Conservation (phyloP, 2,113 vertebrate genomes). For the Daubentonia madagascariensis region DNA sequence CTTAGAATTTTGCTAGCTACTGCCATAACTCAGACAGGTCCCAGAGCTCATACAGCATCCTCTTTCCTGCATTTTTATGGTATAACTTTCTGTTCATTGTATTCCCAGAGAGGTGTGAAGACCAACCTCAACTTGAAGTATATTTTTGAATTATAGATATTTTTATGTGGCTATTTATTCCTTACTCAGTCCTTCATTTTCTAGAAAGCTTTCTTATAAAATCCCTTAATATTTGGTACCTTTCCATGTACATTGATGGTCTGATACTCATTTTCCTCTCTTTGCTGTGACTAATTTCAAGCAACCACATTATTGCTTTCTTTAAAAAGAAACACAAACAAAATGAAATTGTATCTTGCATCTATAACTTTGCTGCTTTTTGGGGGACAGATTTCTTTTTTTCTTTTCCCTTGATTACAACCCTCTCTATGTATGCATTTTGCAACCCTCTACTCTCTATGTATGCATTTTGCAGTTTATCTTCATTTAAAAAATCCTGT, state of each 20-base stretch:
- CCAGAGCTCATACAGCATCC: not conserved
- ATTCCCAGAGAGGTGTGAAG: not conserved
- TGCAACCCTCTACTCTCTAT: not conserved
- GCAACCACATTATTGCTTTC: not conserved
- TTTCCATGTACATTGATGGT: not conserved
- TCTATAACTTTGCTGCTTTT: not conserved
- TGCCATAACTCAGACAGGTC: not conserved
- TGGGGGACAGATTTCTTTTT: not conserved
- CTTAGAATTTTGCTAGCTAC: slow-evolving; percentile 38
- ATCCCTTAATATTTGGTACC: slow-evolving; percentile 13
- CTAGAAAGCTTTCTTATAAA: not conserved
- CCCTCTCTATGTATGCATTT: not conserved
- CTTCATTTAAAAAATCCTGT: not conserved
- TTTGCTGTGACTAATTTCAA: slow-evolving; percentile 11
- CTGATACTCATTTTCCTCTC: not conserved
- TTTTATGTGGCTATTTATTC: slow-evolving; percentile 4
- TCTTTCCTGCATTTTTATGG: not conserved
- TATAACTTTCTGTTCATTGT: not conserved
- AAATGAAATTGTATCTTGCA: slow-evolving; percentile 31
- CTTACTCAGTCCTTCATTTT: not conserved
- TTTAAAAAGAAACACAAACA: slow-evolving; percentile 32
- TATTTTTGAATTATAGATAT: slow-evolving; percentile 3
- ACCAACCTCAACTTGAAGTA: not conserved
- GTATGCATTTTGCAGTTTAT: not conserved
- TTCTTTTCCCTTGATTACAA: not conserved